Percentiles rank a stretch among this genome's conserved stretches.
Conservation (phyloP, 1,140 invertebrate genomes). For the Magallana angulata region DNA sequence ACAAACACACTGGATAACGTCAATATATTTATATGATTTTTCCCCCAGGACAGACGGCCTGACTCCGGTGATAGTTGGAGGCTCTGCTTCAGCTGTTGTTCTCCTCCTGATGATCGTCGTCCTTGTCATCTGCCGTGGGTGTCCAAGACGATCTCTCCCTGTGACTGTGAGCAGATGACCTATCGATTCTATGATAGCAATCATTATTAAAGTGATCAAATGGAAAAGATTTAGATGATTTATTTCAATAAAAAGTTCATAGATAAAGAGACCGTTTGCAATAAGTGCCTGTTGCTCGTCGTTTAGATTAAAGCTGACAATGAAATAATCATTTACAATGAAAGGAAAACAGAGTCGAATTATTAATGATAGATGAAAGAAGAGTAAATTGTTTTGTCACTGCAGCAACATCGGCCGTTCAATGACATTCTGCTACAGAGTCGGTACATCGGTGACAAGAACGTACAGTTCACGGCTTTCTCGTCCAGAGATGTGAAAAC, state of each 20-base stretch:
- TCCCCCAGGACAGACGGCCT: not conserved
- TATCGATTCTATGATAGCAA: not conserved
- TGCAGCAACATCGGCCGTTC: not conserved
- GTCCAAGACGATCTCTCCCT: not conserved
- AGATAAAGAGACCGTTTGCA: too few species aligned
- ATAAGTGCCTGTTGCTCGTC: too few species aligned
- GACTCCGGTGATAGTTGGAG: not conserved
- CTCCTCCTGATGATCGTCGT: not conserved
- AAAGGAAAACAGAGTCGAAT: too few species aligned
- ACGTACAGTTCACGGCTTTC: not conserved
- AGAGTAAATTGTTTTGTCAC: too few species aligned
- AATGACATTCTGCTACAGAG: not conserved
- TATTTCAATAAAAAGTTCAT: too few species aligned
- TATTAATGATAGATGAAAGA: too few species aligned
- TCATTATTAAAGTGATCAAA: too few species aligned
- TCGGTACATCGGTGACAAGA: conserved; percentile 15
- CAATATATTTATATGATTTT: not conserved
- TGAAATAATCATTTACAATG: too few species aligned
- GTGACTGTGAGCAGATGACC: not conserved
- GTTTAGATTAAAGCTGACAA: too few species aligned
- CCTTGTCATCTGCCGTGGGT: not conserved
- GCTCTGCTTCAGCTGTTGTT: not conserved
- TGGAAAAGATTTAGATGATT: too few species aligned
- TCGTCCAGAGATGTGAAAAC: not conserved
- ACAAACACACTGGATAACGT: too few species aligned